phyloP scores from a whole-genome alignment of 2,113 vertebrate genomes.

The Salvelinus namaycush region DNA sequence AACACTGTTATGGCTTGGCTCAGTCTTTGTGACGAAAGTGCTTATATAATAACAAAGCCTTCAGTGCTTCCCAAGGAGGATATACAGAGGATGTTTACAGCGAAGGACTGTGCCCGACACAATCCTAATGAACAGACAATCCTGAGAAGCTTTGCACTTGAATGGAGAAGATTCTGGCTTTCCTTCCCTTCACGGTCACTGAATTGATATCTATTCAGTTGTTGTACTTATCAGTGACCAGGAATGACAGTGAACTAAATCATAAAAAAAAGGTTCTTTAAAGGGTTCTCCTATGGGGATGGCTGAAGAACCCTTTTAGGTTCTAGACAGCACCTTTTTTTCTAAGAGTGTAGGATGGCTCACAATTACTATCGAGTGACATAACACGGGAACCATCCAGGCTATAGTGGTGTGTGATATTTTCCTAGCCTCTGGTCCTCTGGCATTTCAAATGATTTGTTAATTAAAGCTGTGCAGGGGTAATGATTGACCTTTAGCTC shows the following conservation, averaged over 20 bases:
- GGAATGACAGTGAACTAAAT: conserved; percentile 31
- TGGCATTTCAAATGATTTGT: conserved; percentile 63
- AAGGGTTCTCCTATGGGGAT: too few relatives aligned
- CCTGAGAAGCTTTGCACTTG: not conserved
- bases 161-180: not conserved
- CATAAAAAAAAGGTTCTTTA: too few relatives aligned
- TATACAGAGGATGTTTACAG: not conserved
- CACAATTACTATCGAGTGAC: conserved; percentile 43
- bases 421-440: conserved; percentile 54
- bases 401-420: conserved; percentile 39
- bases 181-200: not conserved
- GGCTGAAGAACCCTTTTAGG: too few relatives aligned
- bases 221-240: conserved; percentile 9
- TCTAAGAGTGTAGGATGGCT: conserved; percentile 30
- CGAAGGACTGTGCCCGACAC: not conserved
- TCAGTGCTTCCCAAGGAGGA: not conserved
- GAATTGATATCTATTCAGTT: conserved; percentile 10
- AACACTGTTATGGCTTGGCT: conserved; percentile 25
- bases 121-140: not conserved
- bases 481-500: conserved; percentile 67
- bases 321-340: too few relatives aligned
- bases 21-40: conserved; percentile 2
- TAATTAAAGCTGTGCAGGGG: conserved; percentile 59
- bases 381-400: too few relatives aligned
- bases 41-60: conserved; percentile 12